Evolutionary conservation across 2,797 vertebrate genomes (phyloP).

Genomic region (Cossypha caffra): DNA sequence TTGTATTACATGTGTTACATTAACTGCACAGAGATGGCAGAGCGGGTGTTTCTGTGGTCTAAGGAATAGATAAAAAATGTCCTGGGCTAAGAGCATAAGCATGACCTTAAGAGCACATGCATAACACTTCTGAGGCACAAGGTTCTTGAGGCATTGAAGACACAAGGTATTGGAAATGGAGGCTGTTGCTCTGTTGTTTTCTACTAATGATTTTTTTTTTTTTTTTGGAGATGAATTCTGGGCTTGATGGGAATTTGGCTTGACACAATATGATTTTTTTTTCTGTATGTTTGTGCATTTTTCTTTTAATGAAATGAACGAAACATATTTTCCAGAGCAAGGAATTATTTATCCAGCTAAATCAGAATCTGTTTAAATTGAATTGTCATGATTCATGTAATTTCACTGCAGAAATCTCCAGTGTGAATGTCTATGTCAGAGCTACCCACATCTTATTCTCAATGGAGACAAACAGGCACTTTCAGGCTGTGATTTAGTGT

Average conservation of each 20-base stretch:
- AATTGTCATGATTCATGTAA: not conserved
- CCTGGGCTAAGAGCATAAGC: not conserved
- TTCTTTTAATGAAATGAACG: not conserved
- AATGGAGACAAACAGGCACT: not conserved
- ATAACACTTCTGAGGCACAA: not conserved
- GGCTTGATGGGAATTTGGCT: not conserved
- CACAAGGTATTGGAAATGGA: not conserved
- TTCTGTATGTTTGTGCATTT: not conserved
- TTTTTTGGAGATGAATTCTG: not conserved
- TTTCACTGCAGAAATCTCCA: not conserved
- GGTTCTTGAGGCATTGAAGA: not conserved
- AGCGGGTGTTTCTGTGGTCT: not conserved
- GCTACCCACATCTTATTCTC: not conserved
- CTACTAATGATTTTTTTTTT: not conserved
- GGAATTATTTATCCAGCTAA: not conserved
- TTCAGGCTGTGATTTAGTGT: not conserved
- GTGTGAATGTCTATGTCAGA: not conserved
- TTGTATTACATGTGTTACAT: not conserved
- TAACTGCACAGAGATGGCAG: not conserved
- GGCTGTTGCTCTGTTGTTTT: not conserved
- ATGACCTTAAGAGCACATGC: not conserved
- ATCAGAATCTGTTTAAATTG: not conserved
- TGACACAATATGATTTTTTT: not conserved
- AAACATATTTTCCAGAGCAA: not conserved
- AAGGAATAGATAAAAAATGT: not conserved